A percentile compares a stretch with the other conserved stretches of the same genome.
Evolutionary conservation across 2,113 vertebrate species (phyloP).

Genomic region (Anguilla japonica): DNA sequence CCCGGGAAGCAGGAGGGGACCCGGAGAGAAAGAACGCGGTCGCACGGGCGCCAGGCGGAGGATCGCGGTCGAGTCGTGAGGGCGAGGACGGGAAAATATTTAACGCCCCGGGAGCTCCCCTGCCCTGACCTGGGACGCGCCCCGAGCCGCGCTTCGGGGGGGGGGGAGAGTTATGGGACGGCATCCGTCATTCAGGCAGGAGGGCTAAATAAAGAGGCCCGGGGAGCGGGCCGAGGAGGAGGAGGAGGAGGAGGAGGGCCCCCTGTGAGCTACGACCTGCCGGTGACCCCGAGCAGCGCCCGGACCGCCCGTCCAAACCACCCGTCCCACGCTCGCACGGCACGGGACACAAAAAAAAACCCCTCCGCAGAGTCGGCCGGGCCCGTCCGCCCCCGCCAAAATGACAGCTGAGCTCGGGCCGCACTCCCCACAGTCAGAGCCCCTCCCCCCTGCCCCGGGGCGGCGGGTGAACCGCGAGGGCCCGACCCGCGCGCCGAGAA

Average conservation of each 20-base stretch:
- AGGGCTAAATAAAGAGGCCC: slow-evolving; percentile 40
- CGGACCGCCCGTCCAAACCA: slow-evolving; percentile 35
- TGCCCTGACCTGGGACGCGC: slow-evolving; percentile 5
- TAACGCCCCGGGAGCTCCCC: not conserved
- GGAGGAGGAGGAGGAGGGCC: not conserved
- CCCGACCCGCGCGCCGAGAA: not conserved
- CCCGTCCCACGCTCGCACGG: slow-evolving; percentile 32
- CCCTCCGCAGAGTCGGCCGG: not conserved
- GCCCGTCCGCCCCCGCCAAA: slow-evolving; percentile 7
- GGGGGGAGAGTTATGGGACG: slow-evolving; percentile 1
- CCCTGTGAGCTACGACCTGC: slow-evolving; percentile 27
- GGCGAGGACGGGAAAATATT: not conserved
- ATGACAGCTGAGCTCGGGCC: not conserved
- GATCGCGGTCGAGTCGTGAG: not conserved
- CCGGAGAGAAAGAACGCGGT: not conserved
- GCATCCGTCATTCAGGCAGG: slow-evolving; percentile 30
- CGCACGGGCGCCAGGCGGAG: not conserved
- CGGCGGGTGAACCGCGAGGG: not conserved
- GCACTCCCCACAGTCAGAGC: not conserved
- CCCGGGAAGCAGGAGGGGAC: not conserved
- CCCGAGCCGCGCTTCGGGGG: not conserved
- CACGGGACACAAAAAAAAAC: slow-evolving; percentile 20
- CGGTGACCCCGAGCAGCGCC: slow-evolving; percentile 18
- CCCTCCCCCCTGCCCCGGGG: not conserved
- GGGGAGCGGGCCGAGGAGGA: slow-evolving; percentile 41